phyloP scores from a whole-genome alignment of 2,113 vertebrate species.

The Ploceus nigricollis region DNA sequence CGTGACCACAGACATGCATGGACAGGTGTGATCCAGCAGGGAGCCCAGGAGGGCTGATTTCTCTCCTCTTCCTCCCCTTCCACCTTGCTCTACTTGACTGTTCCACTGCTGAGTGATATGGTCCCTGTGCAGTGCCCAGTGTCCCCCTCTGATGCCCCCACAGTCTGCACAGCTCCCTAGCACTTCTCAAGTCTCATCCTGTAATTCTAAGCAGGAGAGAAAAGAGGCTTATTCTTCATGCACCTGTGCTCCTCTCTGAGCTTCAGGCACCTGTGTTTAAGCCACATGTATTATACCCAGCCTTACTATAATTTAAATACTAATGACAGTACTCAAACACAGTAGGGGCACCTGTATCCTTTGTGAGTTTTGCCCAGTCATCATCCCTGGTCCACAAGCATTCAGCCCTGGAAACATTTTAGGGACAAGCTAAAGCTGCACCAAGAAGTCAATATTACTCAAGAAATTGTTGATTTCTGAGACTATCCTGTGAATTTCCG shows the following conservation, averaged over 20 bases:
- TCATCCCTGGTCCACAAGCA: neutral
- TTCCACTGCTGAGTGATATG: neutral
- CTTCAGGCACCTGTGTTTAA: neutral
- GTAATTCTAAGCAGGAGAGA: neutral
- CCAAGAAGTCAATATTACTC: neutral
- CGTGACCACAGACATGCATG: neutral
- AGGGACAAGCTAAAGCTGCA: neutral
- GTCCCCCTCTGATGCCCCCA: neutral
- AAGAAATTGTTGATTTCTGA: neutral
- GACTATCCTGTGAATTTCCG: neutral
- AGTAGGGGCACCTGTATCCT: accelerated
- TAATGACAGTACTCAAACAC: neutral
- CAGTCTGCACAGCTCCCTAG: neutral
- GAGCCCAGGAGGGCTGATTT: neutral
- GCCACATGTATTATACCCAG: neutral
- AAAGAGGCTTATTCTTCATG: neutral
- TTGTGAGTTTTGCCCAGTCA: neutral
- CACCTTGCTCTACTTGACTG: neutral
- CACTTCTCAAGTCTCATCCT: neutral
- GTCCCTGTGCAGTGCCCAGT: accelerated
- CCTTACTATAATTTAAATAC: neutral
- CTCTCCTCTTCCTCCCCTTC: neutral
- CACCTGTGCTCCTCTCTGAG: neutral
- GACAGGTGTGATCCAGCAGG: neutral
- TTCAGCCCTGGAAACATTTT: neutral